A percentile compares a stretch with the other conserved stretches of the same genome.
These are phyloP conservation scores for Hypercompe scribonia DNA, from an alignment of 2,888 invertebrate genomes.

Conservation along the genomic window DNA sequence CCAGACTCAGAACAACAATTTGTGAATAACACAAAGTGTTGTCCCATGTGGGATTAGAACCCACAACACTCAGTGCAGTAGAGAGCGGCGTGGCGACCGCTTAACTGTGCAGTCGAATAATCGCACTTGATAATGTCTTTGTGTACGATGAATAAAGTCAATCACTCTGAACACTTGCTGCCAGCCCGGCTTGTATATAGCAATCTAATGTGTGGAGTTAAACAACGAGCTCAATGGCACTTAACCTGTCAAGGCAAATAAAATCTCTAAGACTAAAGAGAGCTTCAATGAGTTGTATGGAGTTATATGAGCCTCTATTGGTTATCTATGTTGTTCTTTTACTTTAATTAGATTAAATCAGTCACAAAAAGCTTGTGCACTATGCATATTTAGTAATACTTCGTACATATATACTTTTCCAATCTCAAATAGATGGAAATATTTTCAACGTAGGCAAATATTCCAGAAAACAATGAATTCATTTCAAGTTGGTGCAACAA, in stretches of 20 bases:
- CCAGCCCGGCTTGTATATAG: not conserved
- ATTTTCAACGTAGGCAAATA: not conserved
- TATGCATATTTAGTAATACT: not conserved
- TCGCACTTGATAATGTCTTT: not conserved
- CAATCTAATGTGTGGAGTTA: not conserved
- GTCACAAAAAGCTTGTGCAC: not conserved
- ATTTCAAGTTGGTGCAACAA: slow-evolving; percentile 32
- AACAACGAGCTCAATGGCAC: not conserved
- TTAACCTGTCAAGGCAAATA: not conserved
- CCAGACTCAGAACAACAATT: no score
- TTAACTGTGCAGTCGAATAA: no score
- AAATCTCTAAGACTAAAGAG: not conserved
- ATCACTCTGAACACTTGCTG: not conserved
- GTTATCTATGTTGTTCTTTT: not conserved
- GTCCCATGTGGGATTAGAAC: no score
- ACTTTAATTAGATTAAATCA: not conserved
- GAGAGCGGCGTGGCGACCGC: no score
- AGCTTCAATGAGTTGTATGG: not conserved
- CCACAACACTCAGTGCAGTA: no score
- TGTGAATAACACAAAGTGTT: no score
- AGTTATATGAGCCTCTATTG: not conserved
- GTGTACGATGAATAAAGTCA: not conserved
- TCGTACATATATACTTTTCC: not conserved
- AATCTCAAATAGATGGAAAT: not conserved
- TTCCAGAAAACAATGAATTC: slow-evolving; percentile 16